Percentiles rank a stretch among this genome's conserved stretches.
phyloP scores from a whole-genome alignment of 1,140 invertebrate species.

The Marisa cornuarietis region DNA sequence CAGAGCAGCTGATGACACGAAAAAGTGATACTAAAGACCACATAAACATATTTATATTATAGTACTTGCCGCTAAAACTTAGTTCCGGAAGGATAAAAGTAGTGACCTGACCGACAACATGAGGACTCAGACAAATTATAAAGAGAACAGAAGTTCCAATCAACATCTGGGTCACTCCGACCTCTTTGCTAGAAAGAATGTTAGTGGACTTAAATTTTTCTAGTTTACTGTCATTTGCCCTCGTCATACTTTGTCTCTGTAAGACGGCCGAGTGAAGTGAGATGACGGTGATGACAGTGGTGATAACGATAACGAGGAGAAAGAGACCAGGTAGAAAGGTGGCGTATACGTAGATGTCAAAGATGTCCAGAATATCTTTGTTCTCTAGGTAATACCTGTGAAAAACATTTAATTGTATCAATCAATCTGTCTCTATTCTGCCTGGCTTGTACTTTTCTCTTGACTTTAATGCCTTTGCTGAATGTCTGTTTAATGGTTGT shows the following conservation, averaged over 20 bases:
- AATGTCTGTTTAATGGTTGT: too few species aligned
- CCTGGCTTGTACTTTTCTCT: too few species aligned
- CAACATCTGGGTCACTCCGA: background rate
- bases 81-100: conserved; percentile 15
- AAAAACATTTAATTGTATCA: too few species aligned
- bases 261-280: background rate
- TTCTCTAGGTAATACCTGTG: background rate
- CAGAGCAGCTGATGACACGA: conserved; percentile 10
- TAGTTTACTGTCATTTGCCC: too few species aligned
- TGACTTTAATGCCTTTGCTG: too few species aligned
- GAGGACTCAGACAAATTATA: background rate
- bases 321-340: background rate
- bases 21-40: conserved; percentile 10
- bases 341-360: background rate
- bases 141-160: background rate
- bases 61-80: conserved; percentile 18
- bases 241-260: background rate
- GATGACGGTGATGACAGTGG: background rate
- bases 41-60: conserved; percentile 14
- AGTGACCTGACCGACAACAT: background rate
- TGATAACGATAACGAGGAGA: background rate
- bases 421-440: too few species aligned
- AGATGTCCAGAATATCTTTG: background rate
- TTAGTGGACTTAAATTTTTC: too few species aligned
- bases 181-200: too few species aligned